Conservation (phyloP, 1,140 invertebrate species). For the Cataglyphis hispanica region DNA sequence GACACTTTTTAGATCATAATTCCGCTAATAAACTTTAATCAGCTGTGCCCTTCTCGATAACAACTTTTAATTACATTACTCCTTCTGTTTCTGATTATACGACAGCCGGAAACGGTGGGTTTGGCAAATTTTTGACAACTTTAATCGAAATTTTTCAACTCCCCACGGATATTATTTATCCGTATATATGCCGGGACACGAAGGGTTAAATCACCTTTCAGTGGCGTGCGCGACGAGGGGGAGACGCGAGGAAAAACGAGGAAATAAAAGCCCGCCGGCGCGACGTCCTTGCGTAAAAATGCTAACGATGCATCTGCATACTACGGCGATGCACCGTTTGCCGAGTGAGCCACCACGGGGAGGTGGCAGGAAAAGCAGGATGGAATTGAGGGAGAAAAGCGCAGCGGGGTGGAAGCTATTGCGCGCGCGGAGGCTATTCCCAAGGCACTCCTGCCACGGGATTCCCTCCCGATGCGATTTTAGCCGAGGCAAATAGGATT, state of each 20-base stretch:
- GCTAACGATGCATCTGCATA: slow-evolving; percentile 70
- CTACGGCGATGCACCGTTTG: slow-evolving; percentile 54
- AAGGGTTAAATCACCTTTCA: slow-evolving; percentile 54
- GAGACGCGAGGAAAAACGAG: slow-evolving; percentile 58
- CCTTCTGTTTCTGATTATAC: neutral
- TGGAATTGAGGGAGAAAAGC: neutral
- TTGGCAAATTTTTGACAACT: neutral
- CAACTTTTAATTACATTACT: neutral
- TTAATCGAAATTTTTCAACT: neutral
- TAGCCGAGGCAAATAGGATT: slow-evolving; percentile 75
- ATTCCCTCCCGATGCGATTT: slow-evolving; percentile 72
- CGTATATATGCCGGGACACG: neutral
- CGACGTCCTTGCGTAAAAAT: slow-evolving; percentile 72
- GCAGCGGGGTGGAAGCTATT: slow-evolving; percentile 61
- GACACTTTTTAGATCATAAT: neutral
- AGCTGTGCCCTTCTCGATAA: slow-evolving; percentile 32
- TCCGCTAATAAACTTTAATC: slow-evolving; percentile 4
- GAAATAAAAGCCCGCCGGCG: slow-evolving; percentile 63
- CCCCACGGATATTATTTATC: slow-evolving; percentile 27
- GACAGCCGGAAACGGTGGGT: neutral
- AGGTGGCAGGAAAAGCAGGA: neutral
- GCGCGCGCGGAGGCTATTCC: slow-evolving; percentile 70
- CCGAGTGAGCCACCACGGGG: neutral
- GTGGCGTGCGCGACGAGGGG: slow-evolving; percentile 25
- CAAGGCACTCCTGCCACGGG: slow-evolving; percentile 71